Evolutionary conservation across 2,888 invertebrate genomes (phyloP), one percentile per base, ranked within the genome.

Genomic region (Yponomeuta sedellus): DNA sequence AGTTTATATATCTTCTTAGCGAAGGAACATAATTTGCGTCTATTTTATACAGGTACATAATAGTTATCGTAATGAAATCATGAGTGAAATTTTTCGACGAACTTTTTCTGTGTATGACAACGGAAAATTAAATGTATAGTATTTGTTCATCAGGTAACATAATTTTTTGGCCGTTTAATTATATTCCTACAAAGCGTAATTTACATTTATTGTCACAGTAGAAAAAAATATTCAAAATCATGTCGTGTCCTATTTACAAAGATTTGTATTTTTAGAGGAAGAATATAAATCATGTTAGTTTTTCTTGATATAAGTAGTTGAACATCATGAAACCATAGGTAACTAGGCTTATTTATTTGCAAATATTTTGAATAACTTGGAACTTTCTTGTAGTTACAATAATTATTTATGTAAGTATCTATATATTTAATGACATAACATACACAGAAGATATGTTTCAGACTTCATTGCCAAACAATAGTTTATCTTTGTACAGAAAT

Each of bases 151-250:
- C n/a, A 63, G 63, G 75, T 73, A 70, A 66, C 71, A 76, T 74
- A 70, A 66, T 75, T 73, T 68, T 85, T 88, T 89, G 88, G 90
- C 89, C 81, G 78, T 84, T 78, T 77, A 77, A 81, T 85, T 82
- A 79, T 76, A 76, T 34, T 34, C 76, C 86, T 90, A 89, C 85
- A 86, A 89, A 91, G 90, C 89, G 88, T 89, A 86, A 86, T 83
- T 80, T 89, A 88, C 78, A 87, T 84, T 62, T 91, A 91, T 91
- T 91, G 90, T 91, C 90, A 89, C 85, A 89, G 86, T 89, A 85
- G 85, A 79, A 84, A 83, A 80, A 71, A 52, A 52, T 52, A 16
- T 2, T 52, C 16, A 16, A 12, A 16, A 16, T 16, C 44, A 1
- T 12, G 44, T 52, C 44, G 44, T 52, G 44, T 52, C 44, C 16